A percentile compares a stretch with the other conserved stretches of the same genome.
These are phyloP conservation scores for Diachrysia chrysitis DNA, from an alignment of 2,888 invertebrate species.

Conservation along the genomic window DNA sequence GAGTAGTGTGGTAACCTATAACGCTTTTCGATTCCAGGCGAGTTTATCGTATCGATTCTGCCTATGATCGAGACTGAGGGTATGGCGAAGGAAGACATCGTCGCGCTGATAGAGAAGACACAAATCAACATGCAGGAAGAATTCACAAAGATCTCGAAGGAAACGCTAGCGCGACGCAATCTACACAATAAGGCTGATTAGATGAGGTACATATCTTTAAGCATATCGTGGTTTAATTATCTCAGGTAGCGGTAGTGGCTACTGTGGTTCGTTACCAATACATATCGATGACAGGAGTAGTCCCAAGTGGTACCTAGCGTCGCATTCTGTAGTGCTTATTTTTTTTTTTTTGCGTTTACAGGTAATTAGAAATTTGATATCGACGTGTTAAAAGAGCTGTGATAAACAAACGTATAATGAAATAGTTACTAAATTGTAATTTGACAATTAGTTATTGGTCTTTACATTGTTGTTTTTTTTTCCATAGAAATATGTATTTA, in stretches of 20 bases:
- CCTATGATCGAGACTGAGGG: conserved; percentile 92
- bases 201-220: conserved; percentile 40
- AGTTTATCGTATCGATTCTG: conserved; percentile 92
- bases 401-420: conserved; percentile 71
- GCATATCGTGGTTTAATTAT: conserved; percentile 16
- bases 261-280: not conserved
- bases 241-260: conserved; percentile 17
- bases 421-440: conserved; percentile 55
- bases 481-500: conserved; percentile 63
- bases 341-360: conserved; percentile 41
- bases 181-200: conserved; percentile 64
- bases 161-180: conserved; percentile 70
- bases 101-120: conserved; percentile 90
- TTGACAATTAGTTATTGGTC: conserved; percentile 54
- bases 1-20: not conserved
- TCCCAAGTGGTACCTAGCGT: conserved; percentile 11
- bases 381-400: conserved; percentile 76
- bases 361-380: conserved; percentile 55
- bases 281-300: conserved; percentile 3
- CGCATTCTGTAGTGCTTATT: conserved; percentile 21
- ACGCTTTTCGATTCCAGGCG: conserved; percentile 81
- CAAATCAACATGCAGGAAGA: conserved; percentile 91
- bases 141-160: conserved; percentile 81
- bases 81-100: conserved; percentile 90
- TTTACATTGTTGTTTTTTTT: conserved; percentile 56